These are phyloP conservation scores for Ylistrum balloti DNA, from an alignment of 1,140 invertebrate genomes.

Conservation along the genomic window DNA sequence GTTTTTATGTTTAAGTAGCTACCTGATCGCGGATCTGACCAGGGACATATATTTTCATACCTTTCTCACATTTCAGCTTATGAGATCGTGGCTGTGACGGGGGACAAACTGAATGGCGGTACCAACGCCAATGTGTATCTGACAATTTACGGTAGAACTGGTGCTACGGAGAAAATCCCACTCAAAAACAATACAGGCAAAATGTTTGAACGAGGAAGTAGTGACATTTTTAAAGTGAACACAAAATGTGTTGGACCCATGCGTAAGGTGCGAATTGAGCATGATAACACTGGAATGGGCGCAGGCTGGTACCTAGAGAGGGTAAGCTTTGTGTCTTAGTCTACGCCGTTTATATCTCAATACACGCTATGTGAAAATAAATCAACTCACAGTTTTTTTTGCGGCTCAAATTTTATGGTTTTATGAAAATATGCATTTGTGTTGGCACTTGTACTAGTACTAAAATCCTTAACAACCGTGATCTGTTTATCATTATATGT, in stretches of 20 bases:
- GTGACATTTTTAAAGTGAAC: conserved; percentile 78
- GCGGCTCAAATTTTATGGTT: too few species aligned
- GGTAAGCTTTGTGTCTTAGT: conserved; percentile 72
- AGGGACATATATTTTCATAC: too few species aligned
- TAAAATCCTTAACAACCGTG: too few species aligned
- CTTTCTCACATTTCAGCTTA: conserved; percentile 74
- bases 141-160: conserved; percentile 81
- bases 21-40: too few species aligned
- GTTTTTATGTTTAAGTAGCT: too few species aligned
- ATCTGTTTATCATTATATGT: too few species aligned
- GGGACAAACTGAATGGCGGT: conserved; percentile 76
- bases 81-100: conserved; percentile 80
- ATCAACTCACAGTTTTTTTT: too few species aligned
- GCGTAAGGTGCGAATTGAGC: conserved; percentile 81
- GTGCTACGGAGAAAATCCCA: conserved; percentile 77
- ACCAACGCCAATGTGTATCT: conserved; percentile 82
- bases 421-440: too few species aligned
- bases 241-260: conserved; percentile 81
- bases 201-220: conserved; percentile 77
- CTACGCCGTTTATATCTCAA: too few species aligned
- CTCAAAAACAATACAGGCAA: conserved; percentile 73
- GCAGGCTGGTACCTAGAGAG: conserved; percentile 83
- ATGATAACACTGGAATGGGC: conserved; percentile 81
- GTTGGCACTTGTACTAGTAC: too few species aligned
- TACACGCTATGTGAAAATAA: too few species aligned